Percentiles rank a stretch among this genome's conserved stretches.
phyloP scores from a whole-genome alignment of 2,113 vertebrate species.

The Clarias magur region DNA sequence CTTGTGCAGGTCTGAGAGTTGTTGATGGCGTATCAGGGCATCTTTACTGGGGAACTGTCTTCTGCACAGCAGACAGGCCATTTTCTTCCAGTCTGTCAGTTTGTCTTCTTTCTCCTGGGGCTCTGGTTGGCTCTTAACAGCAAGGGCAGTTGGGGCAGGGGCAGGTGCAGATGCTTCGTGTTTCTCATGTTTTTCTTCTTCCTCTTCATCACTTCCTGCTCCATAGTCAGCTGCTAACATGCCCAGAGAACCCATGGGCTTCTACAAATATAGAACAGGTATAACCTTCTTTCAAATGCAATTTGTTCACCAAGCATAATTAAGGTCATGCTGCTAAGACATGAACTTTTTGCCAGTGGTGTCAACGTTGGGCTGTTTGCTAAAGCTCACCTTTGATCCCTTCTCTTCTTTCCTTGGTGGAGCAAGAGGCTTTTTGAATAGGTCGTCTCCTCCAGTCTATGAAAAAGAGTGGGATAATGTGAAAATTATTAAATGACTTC shows the following conservation, averaged over 20 bases:
- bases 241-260: conserved; percentile 89
- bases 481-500: not conserved
- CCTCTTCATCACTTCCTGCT: conserved; percentile 93
- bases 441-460: conserved; percentile 79
- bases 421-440: conserved; percentile 94
- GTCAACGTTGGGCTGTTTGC: not conserved
- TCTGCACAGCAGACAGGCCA: conserved; percentile 93
- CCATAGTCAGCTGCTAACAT: conserved; percentile 91
- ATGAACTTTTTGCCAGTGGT: not conserved
- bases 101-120: conserved; percentile 81
- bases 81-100: conserved; percentile 97
- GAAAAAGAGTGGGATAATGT: not conserved
- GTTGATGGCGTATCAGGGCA: conserved; percentile 90
- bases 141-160: conserved; percentile 57
- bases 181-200: conserved; percentile 88
- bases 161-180: conserved; percentile 71
- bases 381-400: conserved; percentile 67
- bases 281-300: not conserved
- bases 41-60: conserved; percentile 97
- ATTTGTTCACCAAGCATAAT: conserved; percentile 32
- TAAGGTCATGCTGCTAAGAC: not conserved
- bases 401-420: conserved; percentile 88
- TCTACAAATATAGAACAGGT: conserved; percentile 68
- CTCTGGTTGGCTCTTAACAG: conserved; percentile 69
- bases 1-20: conserved; percentile 96